These are phyloP conservation scores for Andrena trimmerana DNA, from an alignment of 2,888 invertebrate genomes.

Conservation along the genomic window DNA sequence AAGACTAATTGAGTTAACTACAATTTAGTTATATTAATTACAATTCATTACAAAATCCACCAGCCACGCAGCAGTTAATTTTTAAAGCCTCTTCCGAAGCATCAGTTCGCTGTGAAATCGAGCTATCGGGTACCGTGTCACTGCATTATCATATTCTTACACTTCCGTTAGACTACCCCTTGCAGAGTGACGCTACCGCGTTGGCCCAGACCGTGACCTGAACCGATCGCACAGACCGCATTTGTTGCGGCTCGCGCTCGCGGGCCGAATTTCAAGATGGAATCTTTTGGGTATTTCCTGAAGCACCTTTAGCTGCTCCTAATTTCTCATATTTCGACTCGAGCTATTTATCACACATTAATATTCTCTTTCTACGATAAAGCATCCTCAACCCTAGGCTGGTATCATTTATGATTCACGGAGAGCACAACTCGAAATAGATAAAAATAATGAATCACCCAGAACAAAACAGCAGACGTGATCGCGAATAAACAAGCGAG, in stretches of 20 bases:
- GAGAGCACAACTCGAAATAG: background rate
- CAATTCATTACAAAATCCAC: too few species aligned
- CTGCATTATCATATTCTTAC: background rate
- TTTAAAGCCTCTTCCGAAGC: too few species aligned
- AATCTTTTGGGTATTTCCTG: background rate
- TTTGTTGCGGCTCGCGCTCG: background rate
- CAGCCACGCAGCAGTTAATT: too few species aligned
- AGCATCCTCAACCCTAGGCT: background rate
- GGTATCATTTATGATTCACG: background rate
- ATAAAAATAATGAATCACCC: background rate
- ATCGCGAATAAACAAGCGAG: background rate
- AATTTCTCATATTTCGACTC: background rate
- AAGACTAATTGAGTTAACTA: background rate
- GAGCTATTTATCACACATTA: background rate
- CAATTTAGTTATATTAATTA: too few species aligned
- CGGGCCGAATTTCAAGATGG: background rate
- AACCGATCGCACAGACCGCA: background rate
- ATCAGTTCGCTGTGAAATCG: too few species aligned
- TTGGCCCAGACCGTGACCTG: conserved; percentile 10
- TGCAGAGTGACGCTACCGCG: background rate
- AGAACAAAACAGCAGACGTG: background rate
- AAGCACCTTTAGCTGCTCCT: background rate
- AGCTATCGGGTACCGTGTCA: too few species aligned
- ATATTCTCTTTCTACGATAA: background rate
- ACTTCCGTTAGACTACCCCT: background rate